phyloP scores from a whole-genome alignment of 2,888 invertebrate species.

The Rhimphoctona megacephalus region DNA sequence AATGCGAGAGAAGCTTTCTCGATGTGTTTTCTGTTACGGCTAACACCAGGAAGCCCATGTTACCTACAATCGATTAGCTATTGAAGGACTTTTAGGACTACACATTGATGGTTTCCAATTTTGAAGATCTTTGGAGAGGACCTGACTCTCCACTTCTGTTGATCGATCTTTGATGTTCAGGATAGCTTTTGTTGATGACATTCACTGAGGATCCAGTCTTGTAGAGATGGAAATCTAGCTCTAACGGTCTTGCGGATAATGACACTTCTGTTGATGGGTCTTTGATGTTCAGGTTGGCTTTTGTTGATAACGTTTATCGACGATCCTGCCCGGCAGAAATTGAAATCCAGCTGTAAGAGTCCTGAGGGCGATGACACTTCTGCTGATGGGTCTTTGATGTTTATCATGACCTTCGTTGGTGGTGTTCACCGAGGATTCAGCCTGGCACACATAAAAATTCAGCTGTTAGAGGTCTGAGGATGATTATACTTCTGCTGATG shows the following conservation, averaged over 20 bases:
- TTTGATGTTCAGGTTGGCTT: not conserved
- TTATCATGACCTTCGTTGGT: not conserved
- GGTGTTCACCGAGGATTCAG: not conserved
- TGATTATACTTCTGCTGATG: not conserved
- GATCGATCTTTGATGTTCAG: not conserved
- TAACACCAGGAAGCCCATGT: not conserved
- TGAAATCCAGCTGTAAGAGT: no score
- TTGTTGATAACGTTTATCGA: not conserved
- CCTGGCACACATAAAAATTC: not conserved
- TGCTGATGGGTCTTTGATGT: not conserved
- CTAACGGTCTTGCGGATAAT: no score
- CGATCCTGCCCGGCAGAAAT: not conserved
- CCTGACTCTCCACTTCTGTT: not conserved
- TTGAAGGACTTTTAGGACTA: not conserved
- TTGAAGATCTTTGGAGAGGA: not conserved
- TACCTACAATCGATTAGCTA: not conserved
- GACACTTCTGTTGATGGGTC: not conserved
- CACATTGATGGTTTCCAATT: not conserved
- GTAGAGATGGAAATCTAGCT: not conserved
- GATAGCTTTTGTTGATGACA: not conserved
- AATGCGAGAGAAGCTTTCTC: conserved; percentile 87
- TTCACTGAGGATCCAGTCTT: not conserved
- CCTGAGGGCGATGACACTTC: not conserved
- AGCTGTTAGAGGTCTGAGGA: not conserved
- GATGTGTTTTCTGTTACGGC: conserved; percentile 85